Base-by-base conservation (phyloP, 2,888 invertebrate species). In the Coremacera marginata region DNA sequence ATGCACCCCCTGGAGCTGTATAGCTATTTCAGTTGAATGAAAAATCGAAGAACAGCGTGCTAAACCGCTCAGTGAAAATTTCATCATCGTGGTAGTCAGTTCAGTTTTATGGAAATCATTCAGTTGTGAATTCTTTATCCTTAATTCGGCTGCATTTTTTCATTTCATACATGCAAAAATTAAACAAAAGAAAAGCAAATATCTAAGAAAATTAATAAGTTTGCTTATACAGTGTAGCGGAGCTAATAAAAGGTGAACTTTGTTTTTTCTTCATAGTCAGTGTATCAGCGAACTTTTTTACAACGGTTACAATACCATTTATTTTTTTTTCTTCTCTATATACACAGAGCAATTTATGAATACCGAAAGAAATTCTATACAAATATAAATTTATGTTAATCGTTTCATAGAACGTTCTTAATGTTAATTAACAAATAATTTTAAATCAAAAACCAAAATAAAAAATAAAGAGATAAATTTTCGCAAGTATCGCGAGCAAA, bases 71-170 rank as follows among this genome's bases (percentile, higher is more conserved):
- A 88, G 88, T 88, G 86, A 87, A 88, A 87, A 86, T 86, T 88
- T 86, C 85, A 85, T 88, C 88, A 86, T 86, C 86, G 86, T 84
- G 86, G 86, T 84, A 84, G 84, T 82, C 82, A 86, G 88, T 88
- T 86, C 84, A 84, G 83, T 78, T 79, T 2, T 52, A 52, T 49
- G 51, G 63, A 63, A 52, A 44, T 31, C 70, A 49, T 63, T 70
- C 70, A 76, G 76, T 76, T 70, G 70, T 63, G 73, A 77, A 79
- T 81, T 82, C 80, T 79, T 80, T 78, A 75, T 19, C 74, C 74
- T 65, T 57, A 37, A 74, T 55, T 67, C 67, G 74, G 65, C 67
- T 55, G 67, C 65, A 44, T 67, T 67, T 74, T 74, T 27, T 67
- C 52, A 25, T 55, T 16, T 25, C 27, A 31, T 16, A 31, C n/a